Evolutionary conservation across 2,113 vertebrate species (phyloP), one percentile per base, ranked within the genome.

Genomic region (Mormyrus iriodes): DNA sequence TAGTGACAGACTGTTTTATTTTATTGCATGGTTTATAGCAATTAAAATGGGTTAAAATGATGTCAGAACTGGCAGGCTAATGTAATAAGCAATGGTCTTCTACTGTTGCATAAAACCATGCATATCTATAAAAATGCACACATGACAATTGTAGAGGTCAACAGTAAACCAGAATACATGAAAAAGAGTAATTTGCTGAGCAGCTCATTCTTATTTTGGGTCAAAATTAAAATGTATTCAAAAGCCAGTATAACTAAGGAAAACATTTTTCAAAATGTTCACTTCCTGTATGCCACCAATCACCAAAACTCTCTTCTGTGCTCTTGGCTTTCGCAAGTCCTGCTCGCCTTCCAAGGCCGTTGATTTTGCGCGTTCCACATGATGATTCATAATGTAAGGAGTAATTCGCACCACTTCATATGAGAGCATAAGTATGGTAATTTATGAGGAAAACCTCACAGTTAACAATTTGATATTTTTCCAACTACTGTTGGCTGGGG

Each of bases 381-480:
- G 35, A 42, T 79, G 73, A 42, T 19, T 79, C 73, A 79, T 42
- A 15, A 79, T 79, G 73, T 42, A 79, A 42, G 31, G 73, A 79
- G 73, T 79, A 79, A 69, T 39, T 79, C 73, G 35, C 73, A 42
- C 73, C 73, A 39, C 73, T 42, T 79, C 35, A 42, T 79, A 79
- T 19, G 35, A 79, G 73, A 79, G 73, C 73, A 79, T 79, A 79
- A 79, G 73, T 79, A 79, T 79, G 73, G 35, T 79, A 42, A 79
- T 79, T 79, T 79, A 79, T 79, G 73, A 79, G 73, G 73, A 42
- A 79, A 79, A 79, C 73, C 83, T 85, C 82, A 49, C 82, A 48
- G 42, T 85, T 85, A 85, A 49, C 82, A 44, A 46, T 85, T 79
- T 79, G 73, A 79, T 5, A 49, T 48, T 85, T 44, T 42, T 49